Evolutionary conservation across 2,888 invertebrate species (phyloP).

Genomic region (Agonum fuliginosum): DNA sequence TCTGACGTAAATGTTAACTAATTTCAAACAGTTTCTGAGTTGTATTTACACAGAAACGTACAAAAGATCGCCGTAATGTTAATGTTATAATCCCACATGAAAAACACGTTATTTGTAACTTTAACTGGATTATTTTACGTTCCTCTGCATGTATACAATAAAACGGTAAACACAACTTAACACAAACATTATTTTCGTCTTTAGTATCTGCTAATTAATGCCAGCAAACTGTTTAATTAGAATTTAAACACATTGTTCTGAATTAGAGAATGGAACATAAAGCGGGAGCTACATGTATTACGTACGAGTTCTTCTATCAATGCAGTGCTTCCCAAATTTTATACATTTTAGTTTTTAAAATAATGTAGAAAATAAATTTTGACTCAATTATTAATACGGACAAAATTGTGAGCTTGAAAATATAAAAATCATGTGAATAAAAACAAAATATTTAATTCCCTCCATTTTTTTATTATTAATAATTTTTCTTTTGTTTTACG

Average conservation of each 20-base stretch:
- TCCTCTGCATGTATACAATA: constrained; percentile 13
- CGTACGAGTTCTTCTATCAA: not conserved
- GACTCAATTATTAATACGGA: too few relatives aligned
- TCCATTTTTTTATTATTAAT: too few relatives aligned
- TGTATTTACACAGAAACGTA: not conserved
- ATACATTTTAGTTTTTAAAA: too few relatives aligned
- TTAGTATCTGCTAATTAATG: constrained; percentile 24
- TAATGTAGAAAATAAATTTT: too few relatives aligned
- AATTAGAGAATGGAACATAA: not conserved
- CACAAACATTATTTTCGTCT: constrained; percentile 29
- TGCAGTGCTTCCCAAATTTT: not conserved
- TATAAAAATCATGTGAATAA: too few relatives aligned
- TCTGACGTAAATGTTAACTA: constrained; percentile 3
- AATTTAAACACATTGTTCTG: constrained; percentile 9
- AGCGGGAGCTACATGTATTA: not conserved
- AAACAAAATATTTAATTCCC: too few relatives aligned
- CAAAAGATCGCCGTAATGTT: too few relatives aligned
- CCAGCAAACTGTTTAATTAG: constrained; percentile 22
- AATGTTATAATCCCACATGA: constrained; percentile 1
- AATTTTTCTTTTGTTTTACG: too few relatives aligned
- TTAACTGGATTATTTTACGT: constrained; percentile 9
- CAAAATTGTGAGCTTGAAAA: too few relatives aligned
- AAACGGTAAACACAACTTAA: constrained; percentile 7
- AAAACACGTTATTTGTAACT: constrained; percentile 9
- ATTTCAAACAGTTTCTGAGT: not conserved